Percentiles rank a stretch among this genome's conserved stretches.
Evolutionary conservation across 2,888 invertebrate genomes (phyloP).

Genomic region (Diarsia brunnea): DNA sequence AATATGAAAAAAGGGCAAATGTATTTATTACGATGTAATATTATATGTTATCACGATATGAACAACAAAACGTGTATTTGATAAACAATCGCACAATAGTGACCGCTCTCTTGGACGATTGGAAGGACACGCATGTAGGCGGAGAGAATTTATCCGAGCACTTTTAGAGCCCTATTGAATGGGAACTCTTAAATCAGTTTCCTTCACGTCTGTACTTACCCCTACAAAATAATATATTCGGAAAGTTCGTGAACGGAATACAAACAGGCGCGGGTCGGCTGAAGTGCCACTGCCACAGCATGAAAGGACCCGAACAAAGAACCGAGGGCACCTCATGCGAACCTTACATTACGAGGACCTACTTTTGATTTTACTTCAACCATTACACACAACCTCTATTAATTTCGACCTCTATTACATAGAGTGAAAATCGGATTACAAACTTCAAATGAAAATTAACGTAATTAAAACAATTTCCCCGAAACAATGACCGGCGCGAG

Average conservation of each 20-base stretch:
- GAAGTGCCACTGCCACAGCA: conserved; percentile 80
- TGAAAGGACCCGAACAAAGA: conserved; percentile 84
- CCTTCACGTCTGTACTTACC: conserved; percentile 82
- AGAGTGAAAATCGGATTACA: conserved; percentile 64
- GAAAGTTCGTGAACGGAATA: conserved; percentile 88
- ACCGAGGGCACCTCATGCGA: conserved; percentile 76
- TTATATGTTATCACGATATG: neutral
- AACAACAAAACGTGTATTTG: conserved; percentile 47
- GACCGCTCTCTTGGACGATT: conserved; percentile 62
- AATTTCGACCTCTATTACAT: conserved; percentile 62
- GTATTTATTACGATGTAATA: conserved; percentile 9
- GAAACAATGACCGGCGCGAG: conserved; percentile 62
- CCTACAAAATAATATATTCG: conserved; percentile 87
- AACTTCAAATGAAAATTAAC: conserved; percentile 67
- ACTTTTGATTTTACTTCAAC: conserved; percentile 67
- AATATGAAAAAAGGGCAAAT: neutral
- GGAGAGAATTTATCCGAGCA: conserved; percentile 76
- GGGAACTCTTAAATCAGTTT: conserved; percentile 86
- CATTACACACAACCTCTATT: conserved; percentile 67
- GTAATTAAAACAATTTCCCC: conserved; percentile 67
- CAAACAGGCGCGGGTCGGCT: conserved; percentile 82
- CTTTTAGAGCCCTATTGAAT: conserved; percentile 82
- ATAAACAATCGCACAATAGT: conserved; percentile 71
- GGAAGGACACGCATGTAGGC: conserved; percentile 70
- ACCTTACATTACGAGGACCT: conserved; percentile 71